phyloP scores from a whole-genome alignment of 2,113 vertebrate species.

The Sorex fumeus region DNA sequence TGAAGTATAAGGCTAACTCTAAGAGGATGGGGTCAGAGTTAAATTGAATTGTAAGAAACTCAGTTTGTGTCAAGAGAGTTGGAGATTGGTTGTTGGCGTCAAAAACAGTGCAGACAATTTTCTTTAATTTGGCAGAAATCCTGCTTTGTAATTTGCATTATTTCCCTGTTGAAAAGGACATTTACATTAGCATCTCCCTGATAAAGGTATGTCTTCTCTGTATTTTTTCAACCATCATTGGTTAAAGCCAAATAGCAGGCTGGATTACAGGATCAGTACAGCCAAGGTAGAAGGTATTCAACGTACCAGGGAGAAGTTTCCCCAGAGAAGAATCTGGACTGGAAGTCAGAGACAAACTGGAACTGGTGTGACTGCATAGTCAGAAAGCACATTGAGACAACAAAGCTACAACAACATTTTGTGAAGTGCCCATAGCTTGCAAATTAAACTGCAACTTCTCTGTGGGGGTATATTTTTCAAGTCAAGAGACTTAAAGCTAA shows the following conservation, averaged over 20 bases:
- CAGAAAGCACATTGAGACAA: neutral
- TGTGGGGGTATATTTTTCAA: neutral
- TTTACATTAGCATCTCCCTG: neutral
- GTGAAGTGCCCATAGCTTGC: neutral
- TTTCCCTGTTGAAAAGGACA: slow-evolving; percentile 29
- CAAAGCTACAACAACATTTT: neutral
- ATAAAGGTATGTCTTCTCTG: slow-evolving; percentile 9
- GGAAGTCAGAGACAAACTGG: neutral
- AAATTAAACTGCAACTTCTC: neutral
- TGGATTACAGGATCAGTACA: neutral
- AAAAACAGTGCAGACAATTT: neutral
- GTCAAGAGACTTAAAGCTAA: neutral
- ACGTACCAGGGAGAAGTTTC: neutral
- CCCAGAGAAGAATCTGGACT: neutral
- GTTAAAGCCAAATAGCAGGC: neutral
- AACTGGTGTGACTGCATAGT: neutral
- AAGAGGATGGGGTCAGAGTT: neutral
- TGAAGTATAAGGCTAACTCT: neutral
- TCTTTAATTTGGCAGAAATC: slow-evolving; percentile 57
- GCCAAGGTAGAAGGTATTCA: neutral
- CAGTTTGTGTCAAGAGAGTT: neutral
- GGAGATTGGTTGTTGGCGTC: slow-evolving; percentile 28
- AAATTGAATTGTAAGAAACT: neutral
- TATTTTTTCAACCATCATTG: neutral
- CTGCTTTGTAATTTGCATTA: neutral